Base-by-base conservation (phyloP, 2,113 vertebrate species). In the Mustelus asterias region DNA sequence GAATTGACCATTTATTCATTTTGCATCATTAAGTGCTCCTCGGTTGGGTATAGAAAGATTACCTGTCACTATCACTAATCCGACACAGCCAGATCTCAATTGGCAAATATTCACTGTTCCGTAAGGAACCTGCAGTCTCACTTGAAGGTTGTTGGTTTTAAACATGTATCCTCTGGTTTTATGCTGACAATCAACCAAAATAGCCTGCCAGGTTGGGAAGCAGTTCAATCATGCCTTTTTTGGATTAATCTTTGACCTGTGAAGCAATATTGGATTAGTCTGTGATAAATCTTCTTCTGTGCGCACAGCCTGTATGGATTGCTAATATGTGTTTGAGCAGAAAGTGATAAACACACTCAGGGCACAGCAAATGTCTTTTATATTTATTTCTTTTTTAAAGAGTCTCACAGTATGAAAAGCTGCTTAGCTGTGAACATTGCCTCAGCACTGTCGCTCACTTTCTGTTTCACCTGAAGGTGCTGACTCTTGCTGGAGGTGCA, bases 171-270 rank as follows among this genome's bases (percentile, higher is more conserved):
- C 54, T 37, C 89, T 22, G n/a, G 60, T 65, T 65, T 93, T 18
- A 16, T 93, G 89, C n/a, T 93, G 89, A 93, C 29, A 65, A 65
- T 67, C 89, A 67, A 37, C 58, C 63, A 16, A 93, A 93, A 93
- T 93, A 93, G 80, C 60, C 89, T 37, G n/a, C 33, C 60, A 14
- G 63, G 14, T 65, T 93, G 33, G 89, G 4, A n/a, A 22, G 60
- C 89, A 93, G 65, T 93, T 93, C 89, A 67, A 93, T 93, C 60
- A 37, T 67, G 89, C 67, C n/a, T 93, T 93, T 65, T 60, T 63
- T 93, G 58, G 58, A 93, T 93, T 93, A 93, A 93, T 14, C 60
- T 93, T 65, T 37, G 60, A 93, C 60, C 89, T 93, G 60, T 65
- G 33, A 93, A n/a, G 89, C 58, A 65, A n/a, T 37, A 41, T 93